Evolutionary conservation across 2,888 invertebrate genomes (phyloP).

Genomic region (Calameuta filiformis): DNA sequence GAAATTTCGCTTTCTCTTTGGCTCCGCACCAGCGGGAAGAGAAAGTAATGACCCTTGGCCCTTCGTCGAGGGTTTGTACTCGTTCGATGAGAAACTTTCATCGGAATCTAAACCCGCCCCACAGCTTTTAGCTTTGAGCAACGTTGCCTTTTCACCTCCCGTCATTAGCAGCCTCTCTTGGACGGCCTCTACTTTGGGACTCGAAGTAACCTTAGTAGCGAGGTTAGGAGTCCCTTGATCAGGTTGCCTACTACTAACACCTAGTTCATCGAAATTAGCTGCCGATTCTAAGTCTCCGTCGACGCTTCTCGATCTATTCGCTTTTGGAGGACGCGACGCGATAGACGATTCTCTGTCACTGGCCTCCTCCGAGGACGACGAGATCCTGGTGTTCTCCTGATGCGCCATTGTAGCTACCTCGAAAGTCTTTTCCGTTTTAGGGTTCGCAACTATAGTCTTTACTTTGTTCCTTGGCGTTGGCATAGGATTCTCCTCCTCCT

Average conservation of each 20-base stretch:
- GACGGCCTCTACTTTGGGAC: not conserved
- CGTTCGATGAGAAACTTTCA: conserved; percentile 45
- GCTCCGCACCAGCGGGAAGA: conserved; percentile 71
- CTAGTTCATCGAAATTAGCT: not conserved
- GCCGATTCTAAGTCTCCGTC: conserved; percentile 12
- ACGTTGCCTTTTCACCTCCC: conserved; percentile 27
- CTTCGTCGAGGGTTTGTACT: conserved; percentile 39
- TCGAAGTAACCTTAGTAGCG: not conserved
- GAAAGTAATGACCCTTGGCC: conserved; percentile 70
- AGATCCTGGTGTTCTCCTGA: conserved; percentile 17
- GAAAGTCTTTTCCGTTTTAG: conserved; percentile 6
- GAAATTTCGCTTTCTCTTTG: conserved; percentile 81
- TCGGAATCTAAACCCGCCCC: conserved; percentile 57
- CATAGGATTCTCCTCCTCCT: conserved; percentile 34
- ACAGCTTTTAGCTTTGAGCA: conserved; percentile 57
- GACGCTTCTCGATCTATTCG: conserved; percentile 14
- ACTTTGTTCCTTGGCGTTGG: conserved; percentile 32
- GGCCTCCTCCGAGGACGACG: conserved; percentile 20
- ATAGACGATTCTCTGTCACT: conserved; percentile 1
- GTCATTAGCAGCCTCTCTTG: conserved; percentile 32
- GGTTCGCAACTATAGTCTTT: conserved; percentile 11
- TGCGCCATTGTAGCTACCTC: conserved; percentile 18
- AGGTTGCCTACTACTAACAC: not conserved
- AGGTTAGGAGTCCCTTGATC: not conserved
- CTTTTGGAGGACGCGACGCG: not conserved